Percentiles rank a stretch among this genome's conserved stretches.
phyloP scores from a whole-genome alignment of 2,113 vertebrate genomes.

The Alligator sinensis region DNA sequence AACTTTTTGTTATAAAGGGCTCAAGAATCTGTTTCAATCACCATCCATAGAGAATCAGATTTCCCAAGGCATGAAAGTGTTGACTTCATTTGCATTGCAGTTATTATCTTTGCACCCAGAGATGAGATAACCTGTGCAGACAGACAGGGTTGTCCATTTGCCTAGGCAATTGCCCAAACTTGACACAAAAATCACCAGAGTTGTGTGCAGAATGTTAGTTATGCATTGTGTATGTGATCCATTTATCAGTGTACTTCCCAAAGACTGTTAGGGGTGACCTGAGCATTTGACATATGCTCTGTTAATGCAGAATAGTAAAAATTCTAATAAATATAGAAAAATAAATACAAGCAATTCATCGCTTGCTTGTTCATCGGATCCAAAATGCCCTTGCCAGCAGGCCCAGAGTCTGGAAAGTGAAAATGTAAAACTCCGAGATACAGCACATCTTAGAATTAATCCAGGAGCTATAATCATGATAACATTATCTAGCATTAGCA shows the following conservation, averaged over 20 bases:
- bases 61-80: neutral
- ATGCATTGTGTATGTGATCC: rapidly evolving
- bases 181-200: neutral
- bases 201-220: neutral
- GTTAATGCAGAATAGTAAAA: neutral
- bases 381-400: neutral
- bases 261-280: neutral
- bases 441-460: neutral
- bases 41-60: neutral
- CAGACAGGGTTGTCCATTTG: neutral
- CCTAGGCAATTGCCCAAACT: neutral
- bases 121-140: neutral
- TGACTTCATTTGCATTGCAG: neutral
- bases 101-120: neutral
- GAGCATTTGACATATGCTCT: neutral
- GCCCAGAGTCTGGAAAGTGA: neutral
- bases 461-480: rapidly evolving
- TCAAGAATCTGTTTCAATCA: neutral
- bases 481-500: neutral
- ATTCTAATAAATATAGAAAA: neutral
- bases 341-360: neutral
- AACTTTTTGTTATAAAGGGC: neutral
- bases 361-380: neutral
- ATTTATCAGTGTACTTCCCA: neutral
- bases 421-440: neutral